phyloP scores from a whole-genome alignment of 2,113 vertebrate species.

The Sphyrna mokarran region DNA sequence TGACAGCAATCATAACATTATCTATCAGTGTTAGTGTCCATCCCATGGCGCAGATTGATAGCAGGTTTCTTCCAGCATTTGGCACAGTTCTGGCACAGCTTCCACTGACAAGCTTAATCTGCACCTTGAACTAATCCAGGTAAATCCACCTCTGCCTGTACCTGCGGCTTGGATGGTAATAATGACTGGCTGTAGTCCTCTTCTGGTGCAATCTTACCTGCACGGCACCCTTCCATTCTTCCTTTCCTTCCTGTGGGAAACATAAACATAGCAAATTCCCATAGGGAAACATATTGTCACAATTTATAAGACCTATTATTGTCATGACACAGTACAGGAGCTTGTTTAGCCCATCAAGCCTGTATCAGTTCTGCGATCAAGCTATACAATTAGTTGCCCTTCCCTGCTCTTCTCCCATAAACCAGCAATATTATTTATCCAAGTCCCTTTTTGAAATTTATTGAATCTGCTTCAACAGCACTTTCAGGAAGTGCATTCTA shows the following conservation, averaged over 20 bases:
- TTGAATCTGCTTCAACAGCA: neutral
- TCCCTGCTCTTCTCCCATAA: neutral
- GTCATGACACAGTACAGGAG: neutral
- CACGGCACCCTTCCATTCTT: neutral
- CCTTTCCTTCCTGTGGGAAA: constrained; percentile 24
- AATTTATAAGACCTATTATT: neutral
- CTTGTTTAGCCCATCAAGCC: neutral
- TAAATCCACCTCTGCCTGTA: neutral
- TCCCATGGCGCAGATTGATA: neutral
- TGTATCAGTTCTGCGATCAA: neutral
- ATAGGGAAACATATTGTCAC: neutral
- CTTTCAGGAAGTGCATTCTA: neutral
- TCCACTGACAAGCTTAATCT: neutral
- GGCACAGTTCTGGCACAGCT: neutral
- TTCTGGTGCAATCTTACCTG: constrained; percentile 15
- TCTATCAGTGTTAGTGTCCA: neutral
- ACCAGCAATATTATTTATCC: neutral
- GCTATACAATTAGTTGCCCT: neutral
- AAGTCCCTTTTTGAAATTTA: neutral
- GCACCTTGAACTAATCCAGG: neutral
- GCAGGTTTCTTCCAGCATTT: neutral
- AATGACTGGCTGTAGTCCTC: neutral
- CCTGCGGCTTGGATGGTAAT: too few relatives aligned
- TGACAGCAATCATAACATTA: neutral
- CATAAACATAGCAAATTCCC: constrained; percentile 28